phyloP scores from a whole-genome alignment of 2,113 vertebrate species.

The Hipposideros armiger region DNA sequence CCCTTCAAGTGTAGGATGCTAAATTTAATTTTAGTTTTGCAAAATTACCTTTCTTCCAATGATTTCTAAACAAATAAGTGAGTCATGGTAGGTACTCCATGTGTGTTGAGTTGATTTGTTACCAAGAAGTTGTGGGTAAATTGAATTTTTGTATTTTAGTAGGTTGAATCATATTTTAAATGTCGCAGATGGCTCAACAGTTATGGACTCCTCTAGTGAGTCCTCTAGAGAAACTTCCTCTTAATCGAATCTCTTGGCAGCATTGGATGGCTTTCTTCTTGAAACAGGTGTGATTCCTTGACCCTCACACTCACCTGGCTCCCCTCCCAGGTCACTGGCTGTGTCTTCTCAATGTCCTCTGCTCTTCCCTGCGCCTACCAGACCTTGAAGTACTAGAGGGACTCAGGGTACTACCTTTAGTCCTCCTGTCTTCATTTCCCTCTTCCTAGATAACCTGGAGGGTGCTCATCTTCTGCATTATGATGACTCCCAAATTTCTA shows the following conservation, averaged over 20 bases:
- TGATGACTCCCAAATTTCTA: background rate
- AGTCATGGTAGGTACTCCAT: conserved; percentile 19
- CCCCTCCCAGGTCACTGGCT: background rate
- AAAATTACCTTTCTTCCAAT: conserved; percentile 34
- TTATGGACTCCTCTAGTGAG: background rate
- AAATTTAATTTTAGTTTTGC: conserved; percentile 52
- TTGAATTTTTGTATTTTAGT: conserved; percentile 38
- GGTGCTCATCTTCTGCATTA: background rate
- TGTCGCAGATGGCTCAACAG: background rate
- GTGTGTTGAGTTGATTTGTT: conserved; percentile 40
- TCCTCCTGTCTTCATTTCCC: background rate
- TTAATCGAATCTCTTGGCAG: background rate
- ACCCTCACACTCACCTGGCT: background rate
- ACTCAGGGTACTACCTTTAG: background rate
- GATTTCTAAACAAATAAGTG: conserved; percentile 61
- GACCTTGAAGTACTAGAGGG: background rate
- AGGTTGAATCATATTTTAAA: background rate
- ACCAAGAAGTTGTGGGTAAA: conserved; percentile 13
- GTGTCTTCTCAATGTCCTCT: background rate
- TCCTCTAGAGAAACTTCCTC: background rate
- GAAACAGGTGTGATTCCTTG: background rate
- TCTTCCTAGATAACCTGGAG: background rate
- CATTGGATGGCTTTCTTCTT: background rate
- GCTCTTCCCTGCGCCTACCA: background rate
- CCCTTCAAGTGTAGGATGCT: background rate